These are phyloP conservation scores for Cichladusa arquata DNA, from an alignment of 2,113 vertebrate species.

Conservation along the genomic window DNA sequence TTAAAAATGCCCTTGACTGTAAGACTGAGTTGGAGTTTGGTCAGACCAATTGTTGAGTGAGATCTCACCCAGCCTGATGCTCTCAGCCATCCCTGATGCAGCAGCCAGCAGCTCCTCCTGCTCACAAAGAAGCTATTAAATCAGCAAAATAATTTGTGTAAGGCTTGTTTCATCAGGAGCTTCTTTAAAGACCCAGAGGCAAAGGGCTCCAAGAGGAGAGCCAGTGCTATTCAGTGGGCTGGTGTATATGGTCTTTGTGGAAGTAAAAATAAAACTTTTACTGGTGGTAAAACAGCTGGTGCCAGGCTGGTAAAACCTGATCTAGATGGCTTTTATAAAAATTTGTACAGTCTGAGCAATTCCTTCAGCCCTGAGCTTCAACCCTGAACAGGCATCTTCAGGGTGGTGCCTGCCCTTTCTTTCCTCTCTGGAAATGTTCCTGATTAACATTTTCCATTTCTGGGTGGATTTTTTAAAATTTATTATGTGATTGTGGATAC, in stretches of 20 bases:
- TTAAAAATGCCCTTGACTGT: too few species aligned
- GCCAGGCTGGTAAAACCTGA: not conserved
- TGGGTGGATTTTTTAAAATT: not conserved
- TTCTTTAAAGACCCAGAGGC: not conserved
- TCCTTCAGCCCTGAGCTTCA: not conserved
- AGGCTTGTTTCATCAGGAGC: not conserved
- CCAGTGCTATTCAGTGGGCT: not conserved
- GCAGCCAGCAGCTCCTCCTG: not conserved
- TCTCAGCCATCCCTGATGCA: not conserved
- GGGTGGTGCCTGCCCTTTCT: not conserved
- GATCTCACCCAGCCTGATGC: not conserved
- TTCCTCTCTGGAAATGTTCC: not conserved
- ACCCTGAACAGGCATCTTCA: not conserved
- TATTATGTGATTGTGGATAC: not conserved
- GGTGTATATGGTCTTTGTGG: not conserved
- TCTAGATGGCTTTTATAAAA: not conserved
- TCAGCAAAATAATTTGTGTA: not conserved
- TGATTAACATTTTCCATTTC: not conserved
- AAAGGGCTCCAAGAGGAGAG: not conserved
- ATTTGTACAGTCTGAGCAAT: not conserved
- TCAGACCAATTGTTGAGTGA: not conserved
- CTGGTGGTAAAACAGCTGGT: not conserved
- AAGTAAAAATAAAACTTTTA: not conserved
- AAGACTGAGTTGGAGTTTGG: too few species aligned
- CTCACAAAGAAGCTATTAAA: not conserved